Conservation (phyloP, 1,140 invertebrate genomes). For the Hylyphantes graminicola region DNA sequence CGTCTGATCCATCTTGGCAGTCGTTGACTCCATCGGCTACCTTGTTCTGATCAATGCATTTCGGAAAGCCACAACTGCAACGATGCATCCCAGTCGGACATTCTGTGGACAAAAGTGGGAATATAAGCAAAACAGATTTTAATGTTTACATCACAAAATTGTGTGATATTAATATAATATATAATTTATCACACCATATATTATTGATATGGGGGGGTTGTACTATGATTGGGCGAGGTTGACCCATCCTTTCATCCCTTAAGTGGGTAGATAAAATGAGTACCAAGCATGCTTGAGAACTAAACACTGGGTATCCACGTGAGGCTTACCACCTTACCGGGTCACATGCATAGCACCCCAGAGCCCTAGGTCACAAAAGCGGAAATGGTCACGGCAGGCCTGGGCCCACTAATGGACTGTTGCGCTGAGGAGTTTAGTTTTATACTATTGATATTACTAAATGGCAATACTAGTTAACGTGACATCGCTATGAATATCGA, state of each 20-base stretch:
- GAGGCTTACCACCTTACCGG: too few relatives aligned
- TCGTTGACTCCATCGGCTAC: constrained; percentile 66
- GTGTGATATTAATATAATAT: neutral
- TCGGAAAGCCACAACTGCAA: constrained; percentile 66
- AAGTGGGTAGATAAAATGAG: too few relatives aligned
- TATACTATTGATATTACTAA: too few relatives aligned
- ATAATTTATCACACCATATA: too few relatives aligned
- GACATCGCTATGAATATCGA: too few relatives aligned
- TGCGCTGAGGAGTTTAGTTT: neutral
- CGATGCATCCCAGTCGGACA: constrained; percentile 63
- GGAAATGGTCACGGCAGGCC: neutral
- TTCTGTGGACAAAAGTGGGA: constrained; percentile 33
- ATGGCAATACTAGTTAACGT: too few relatives aligned
- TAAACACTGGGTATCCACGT: too few relatives aligned
- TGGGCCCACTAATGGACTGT: neutral
- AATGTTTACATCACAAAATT: neutral
- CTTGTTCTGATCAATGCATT: constrained; percentile 64
- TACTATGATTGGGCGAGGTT: too few relatives aligned
- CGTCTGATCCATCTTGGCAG: constrained; percentile 67
- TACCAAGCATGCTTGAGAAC: too few relatives aligned
- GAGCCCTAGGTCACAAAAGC: neutral
- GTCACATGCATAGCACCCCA: too few relatives aligned
- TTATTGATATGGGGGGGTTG: too few relatives aligned
- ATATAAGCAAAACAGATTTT: neutral
- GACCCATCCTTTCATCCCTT: too few relatives aligned